These are phyloP conservation scores for Dryoscopus gambensis DNA, from an alignment of 2,113 vertebrate species.

Conservation along the genomic window DNA sequence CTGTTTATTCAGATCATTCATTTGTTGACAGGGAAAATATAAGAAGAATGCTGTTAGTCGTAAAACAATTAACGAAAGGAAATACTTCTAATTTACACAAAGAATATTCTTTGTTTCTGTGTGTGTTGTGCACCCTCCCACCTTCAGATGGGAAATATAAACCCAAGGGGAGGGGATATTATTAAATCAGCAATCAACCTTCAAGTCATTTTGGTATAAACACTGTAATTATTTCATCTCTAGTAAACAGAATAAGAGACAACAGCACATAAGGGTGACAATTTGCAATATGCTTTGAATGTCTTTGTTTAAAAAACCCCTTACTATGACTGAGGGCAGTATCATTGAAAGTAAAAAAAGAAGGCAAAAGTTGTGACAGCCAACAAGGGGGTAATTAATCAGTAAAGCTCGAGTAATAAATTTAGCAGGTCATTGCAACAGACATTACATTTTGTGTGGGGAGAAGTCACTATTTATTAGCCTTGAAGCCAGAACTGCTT, in stretches of 20 bases:
- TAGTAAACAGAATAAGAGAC: slow-evolving; percentile 39
- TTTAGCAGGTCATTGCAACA: slow-evolving; percentile 6
- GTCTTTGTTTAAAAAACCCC: slow-evolving; percentile 25
- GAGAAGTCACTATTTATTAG: background rate
- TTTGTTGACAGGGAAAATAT: slow-evolving; percentile 45
- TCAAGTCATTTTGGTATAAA: slow-evolving; percentile 36
- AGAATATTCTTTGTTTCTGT: slow-evolving; percentile 13
- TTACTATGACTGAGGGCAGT: slow-evolving; percentile 16
- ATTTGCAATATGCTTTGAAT: slow-evolving; percentile 38
- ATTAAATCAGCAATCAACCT: slow-evolving; percentile 52
- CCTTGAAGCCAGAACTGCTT: background rate
- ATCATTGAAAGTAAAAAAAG: background rate
- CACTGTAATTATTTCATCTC: slow-evolving; percentile 52
- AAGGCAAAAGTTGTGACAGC: background rate
- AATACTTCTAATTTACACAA: slow-evolving; percentile 26
- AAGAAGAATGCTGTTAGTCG: background rate
- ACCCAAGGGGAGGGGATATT: slow-evolving; percentile 22
- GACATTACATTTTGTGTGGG: background rate
- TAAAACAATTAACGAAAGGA: slow-evolving; percentile 25
- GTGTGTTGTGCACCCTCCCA: background rate
- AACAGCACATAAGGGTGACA: slow-evolving; percentile 41
- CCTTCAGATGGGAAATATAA: slow-evolving; percentile 28
- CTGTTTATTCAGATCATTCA: slow-evolving; percentile 3
- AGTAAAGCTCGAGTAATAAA: background rate
- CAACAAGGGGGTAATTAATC: background rate